Evolutionary conservation across 2,797 vertebrate species (phyloP).

Genomic region (Platyrinchus mystaceus): DNA sequence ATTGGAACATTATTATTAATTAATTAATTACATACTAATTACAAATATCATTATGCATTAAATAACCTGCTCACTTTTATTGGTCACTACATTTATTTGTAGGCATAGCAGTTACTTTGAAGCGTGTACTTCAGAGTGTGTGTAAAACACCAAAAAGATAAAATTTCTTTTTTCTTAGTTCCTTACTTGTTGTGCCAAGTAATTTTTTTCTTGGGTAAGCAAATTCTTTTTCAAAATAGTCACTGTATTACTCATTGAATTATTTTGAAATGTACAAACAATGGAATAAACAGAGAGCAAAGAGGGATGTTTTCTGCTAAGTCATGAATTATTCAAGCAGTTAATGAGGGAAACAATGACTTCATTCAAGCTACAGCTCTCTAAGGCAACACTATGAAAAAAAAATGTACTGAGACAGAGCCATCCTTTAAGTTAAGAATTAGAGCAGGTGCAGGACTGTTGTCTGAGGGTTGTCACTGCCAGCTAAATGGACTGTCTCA

Average conservation of each 20-base stretch:
- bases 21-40: slow-evolving; percentile 24
- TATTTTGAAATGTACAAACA: slow-evolving; percentile 11
- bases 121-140: not conserved
- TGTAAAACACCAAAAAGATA: not conserved
- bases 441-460: slow-evolving; percentile 49
- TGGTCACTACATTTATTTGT: slow-evolving; percentile 23
- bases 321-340: slow-evolving; percentile 65
- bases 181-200: not conserved
- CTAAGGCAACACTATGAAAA: not conserved
- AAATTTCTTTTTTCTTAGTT: not conserved
- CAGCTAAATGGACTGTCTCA: not conserved
- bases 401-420: slow-evolving; percentile 31
- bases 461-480: not conserved
- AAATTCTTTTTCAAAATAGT: not conserved
- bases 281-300: slow-evolving; percentile 27
- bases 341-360: slow-evolving; percentile 40
- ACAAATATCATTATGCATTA: not conserved
- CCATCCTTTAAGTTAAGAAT: slow-evolving; percentile 32
- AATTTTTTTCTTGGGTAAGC: not conserved
- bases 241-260: slow-evolving; percentile 1
- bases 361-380: slow-evolving; percentile 40
- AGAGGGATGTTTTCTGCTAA: slow-evolving; percentile 39
- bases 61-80: slow-evolving; percentile 17
- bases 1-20: not conserved
- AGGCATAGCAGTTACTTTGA: slow-evolving; percentile 26